Percentiles rank a stretch among this genome's conserved stretches.
These are phyloP conservation scores for Lepilemur ruficaudatus DNA, from an alignment of 2,797 vertebrate species.

Conservation along the genomic window DNA sequence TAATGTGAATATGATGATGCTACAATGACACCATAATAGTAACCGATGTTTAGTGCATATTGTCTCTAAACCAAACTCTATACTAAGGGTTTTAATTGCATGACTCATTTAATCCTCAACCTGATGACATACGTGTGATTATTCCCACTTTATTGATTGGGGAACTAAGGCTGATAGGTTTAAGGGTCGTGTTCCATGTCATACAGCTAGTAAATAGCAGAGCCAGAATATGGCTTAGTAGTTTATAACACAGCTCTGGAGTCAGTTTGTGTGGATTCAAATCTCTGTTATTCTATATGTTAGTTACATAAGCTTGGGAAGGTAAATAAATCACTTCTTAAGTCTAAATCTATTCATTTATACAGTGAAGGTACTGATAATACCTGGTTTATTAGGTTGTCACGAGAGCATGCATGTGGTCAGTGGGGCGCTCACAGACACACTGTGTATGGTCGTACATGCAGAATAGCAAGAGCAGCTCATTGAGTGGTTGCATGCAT, in stretches of 20 bases:
- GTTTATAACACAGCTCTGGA: not conserved
- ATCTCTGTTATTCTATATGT: not conserved
- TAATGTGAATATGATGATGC: not conserved
- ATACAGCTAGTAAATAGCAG: not conserved
- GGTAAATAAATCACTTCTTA: not conserved
- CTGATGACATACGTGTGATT: not conserved
- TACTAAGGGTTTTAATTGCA: not conserved
- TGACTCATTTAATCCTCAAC: not conserved
- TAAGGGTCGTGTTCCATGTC: not conserved
- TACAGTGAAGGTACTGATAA: not conserved
- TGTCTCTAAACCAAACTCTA: not conserved
- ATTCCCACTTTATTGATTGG: not conserved
- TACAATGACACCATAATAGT: not conserved
- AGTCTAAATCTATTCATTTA: not conserved
- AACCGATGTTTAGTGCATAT: not conserved
- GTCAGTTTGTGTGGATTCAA: not conserved
- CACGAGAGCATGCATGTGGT: not conserved
- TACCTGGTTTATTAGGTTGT: not conserved
- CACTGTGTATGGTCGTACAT: not conserved
- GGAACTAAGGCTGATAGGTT: not conserved
- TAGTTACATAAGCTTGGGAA: not conserved
- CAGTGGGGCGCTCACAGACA: not conserved
- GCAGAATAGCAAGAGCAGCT: not conserved
- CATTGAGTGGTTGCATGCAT: not conserved
- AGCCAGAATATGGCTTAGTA: not conserved